Base-by-base conservation (phyloP, 2,113 vertebrate species). In the Mobula hypostoma region DNA sequence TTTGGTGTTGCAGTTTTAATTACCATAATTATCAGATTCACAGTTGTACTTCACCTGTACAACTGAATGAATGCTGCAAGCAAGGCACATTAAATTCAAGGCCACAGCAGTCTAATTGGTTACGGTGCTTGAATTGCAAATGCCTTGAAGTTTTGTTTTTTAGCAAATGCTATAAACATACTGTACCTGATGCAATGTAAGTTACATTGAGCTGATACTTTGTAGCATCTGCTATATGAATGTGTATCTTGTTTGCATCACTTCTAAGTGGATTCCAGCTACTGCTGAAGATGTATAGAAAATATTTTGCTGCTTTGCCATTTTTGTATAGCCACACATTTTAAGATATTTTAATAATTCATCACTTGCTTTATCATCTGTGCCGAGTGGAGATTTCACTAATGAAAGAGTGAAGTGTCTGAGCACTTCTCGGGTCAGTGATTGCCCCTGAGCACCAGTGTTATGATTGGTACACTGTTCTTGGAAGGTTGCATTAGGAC, bases 241-340 rank as follows among this genome's bases (percentile, higher is more conserved):
- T 85, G 17, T 74, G 19, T 85, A 85, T 9, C 7, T 85, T 66
- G 61, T 90, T 32, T n/a, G 19, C 27, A 61, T 66, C 29, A n/a
- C 27, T 88, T 5, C 27, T 66, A 29, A 88, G 29, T 66, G 15
- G 58, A 88, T 88, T 88, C 29, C 19, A 14, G 8, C 58, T 88
- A n/a, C n/a, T 79, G 77, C 29, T 61, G 9, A n/a, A 32, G 29
- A n/a, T 85, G 29, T 66, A 11, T 29, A 21, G 58, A 63, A 66
- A 90, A 90, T 17, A 32, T 88, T 88, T 14, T 58, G 17, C 32
- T 66, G 5, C 7, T 68, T 66, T 90, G 8, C 29, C 6, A 88
- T 88, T 88, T n/a, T 88, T 66, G 29, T 88, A 88, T 66, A 88
- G 4, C 83, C 85, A 66, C 29, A 66, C 85, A 90, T 66, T 90